These are phyloP conservation scores for Prionailurus viverrinus DNA, from an alignment of 2,113 vertebrate genomes.

Conservation along the genomic window DNA sequence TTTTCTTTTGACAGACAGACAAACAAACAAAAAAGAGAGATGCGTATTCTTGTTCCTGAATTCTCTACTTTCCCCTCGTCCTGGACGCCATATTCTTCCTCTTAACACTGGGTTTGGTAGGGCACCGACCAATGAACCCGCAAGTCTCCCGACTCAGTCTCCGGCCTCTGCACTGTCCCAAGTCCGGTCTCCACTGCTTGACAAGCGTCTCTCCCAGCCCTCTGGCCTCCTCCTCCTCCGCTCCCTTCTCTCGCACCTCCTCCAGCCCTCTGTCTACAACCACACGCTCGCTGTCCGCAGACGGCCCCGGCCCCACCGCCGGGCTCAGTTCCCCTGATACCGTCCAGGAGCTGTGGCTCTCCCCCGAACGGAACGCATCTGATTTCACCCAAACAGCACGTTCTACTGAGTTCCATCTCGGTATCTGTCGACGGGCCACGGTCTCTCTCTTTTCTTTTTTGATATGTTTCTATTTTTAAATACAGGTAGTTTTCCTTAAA, in stretches of 20 bases:
- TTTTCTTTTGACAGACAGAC: slow-evolving; percentile 78
- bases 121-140: slow-evolving; percentile 84
- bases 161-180: slow-evolving; percentile 75
- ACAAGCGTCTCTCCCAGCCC: slow-evolving; percentile 56
- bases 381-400: slow-evolving; percentile 58
- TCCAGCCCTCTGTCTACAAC: slow-evolving; percentile 70
- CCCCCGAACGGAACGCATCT: slow-evolving; percentile 39
- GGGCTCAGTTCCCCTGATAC: slow-evolving; percentile 83
- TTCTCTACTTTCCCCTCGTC: slow-evolving; percentile 71
- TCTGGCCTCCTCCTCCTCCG: slow-evolving; percentile 33
- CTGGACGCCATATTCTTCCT: slow-evolving; percentile 76
- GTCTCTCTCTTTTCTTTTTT: slow-evolving; percentile 11
- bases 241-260: slow-evolving; percentile 29
- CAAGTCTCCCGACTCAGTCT: slow-evolving; percentile 82
- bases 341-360: slow-evolving; percentile 74
- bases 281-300: slow-evolving; percentile 79
- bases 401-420: slow-evolving; percentile 32
- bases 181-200: slow-evolving; percentile 66
- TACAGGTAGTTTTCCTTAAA: slow-evolving; percentile 84
- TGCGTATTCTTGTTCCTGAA: slow-evolving; percentile 84
- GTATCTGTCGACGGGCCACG: neutral
- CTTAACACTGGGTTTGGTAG: slow-evolving; percentile 86
- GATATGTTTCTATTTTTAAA: slow-evolving; percentile 86
- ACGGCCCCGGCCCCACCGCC: slow-evolving; percentile 84
- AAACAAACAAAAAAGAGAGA: slow-evolving; percentile 89